Base-by-base conservation (phyloP, 2,113 vertebrate genomes). In the Stigmatopora nigra region DNA sequence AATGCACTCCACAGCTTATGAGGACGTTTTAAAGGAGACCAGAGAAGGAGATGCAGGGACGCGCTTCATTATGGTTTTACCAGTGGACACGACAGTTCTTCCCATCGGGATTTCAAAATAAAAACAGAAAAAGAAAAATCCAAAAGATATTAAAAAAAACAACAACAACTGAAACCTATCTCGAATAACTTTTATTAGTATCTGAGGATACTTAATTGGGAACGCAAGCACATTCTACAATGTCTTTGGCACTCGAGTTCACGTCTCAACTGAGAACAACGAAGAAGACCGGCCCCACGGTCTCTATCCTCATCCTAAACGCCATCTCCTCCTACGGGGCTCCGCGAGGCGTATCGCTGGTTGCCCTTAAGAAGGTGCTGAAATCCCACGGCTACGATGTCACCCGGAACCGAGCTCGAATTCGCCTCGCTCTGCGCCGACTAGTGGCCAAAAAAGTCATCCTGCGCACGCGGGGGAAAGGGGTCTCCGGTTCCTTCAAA, bases 311-410 rank as follows among this genome's bases (percentile, higher is more conserved):
- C 61, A 92, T 96, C 38, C 82, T 93, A 13, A 90, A 91, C 71
- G 89, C 88, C 0, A 86, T 91, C 31, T 76, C 59, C 38, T 61
- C 91, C 0, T 92, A 91, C 49, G 87, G 89, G 12, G 88, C 90
- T 55, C 91, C 92, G 3, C 41, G 76, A 3, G 78, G 83, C 6
- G n/a, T 83, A 47, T 89, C 89, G 14, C 71, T 89, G 63, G 89
- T 86, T 0, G 90, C 87, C 0, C 73, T 95, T 6, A 94, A 94
- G 77, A 94, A 93, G 72, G 83, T 79, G 2, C 47, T 90, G 51
- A 82, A 87, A 0, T 90, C 87, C 0, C 77, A 78, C 0, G 92
- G 91, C 10, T 96, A 94, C 65, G 91, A 95, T 3, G 92, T 93
- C 17, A 88, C 78, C 1, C 92, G 91, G 46, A 96, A 87, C n/a